Percentiles rank a stretch among this genome's conserved stretches.
Evolutionary conservation across 2,113 vertebrate genomes (phyloP).

Genomic region (Mustela lutreola): DNA sequence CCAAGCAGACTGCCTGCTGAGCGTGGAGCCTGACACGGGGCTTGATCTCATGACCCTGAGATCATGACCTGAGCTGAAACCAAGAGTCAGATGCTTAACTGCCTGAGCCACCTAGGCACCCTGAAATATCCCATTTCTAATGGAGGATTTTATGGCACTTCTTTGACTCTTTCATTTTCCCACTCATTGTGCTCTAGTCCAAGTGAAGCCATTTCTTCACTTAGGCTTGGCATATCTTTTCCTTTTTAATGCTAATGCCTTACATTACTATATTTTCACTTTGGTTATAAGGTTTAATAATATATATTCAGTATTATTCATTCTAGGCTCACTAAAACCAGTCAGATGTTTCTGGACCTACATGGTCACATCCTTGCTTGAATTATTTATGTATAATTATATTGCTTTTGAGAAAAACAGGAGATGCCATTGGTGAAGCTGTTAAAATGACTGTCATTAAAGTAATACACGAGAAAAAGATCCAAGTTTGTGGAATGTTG

Average conservation of each 20-base stretch:
- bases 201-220: slow-evolving; percentile 34
- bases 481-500: slow-evolving; percentile 61
- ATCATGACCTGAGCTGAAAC: not conserved
- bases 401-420: slow-evolving; percentile 68
- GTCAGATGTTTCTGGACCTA: slow-evolving; percentile 49
- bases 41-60: not conserved
- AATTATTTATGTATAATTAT: slow-evolving; percentile 69
- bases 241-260: slow-evolving; percentile 19
- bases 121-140: slow-evolving; percentile 43
- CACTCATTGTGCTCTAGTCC: not conserved
- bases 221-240: not conserved
- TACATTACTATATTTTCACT: slow-evolving; percentile 11
- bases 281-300: slow-evolving; percentile 51
- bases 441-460: slow-evolving; percentile 78
- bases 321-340: slow-evolving; percentile 31
- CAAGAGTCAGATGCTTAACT: not conserved
- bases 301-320: slow-evolving; percentile 55
- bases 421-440: slow-evolving; percentile 11
- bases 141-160: slow-evolving; percentile 36
- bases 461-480: slow-evolving; percentile 65
- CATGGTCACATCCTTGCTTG: slow-evolving; percentile 48
- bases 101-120: not conserved
- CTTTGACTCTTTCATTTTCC: slow-evolving; percentile 46
- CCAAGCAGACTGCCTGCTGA: not conserved
- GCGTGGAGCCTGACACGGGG: not conserved